A percentile compares a stretch with the other conserved stretches of the same genome.
These are phyloP conservation scores for Andrena haemorrhoa DNA, from an alignment of 2,888 invertebrate genomes.

Conservation along the genomic window DNA sequence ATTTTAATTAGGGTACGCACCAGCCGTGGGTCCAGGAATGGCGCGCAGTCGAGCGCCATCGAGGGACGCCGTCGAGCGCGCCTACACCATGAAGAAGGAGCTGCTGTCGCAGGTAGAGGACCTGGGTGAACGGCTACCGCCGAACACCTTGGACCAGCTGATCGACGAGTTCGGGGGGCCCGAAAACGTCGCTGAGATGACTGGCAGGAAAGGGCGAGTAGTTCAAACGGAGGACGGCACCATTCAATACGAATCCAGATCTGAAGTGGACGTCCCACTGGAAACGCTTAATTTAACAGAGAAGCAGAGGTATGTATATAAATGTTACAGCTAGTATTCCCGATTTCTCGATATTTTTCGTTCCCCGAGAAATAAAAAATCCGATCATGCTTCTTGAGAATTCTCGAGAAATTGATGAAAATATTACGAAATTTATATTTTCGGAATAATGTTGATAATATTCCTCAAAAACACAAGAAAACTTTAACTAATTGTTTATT, in stretches of 20 bases:
- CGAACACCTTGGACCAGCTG: conserved; percentile 98
- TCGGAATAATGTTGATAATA: no score
- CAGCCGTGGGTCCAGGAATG: conserved; percentile 71
- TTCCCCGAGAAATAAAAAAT: no score
- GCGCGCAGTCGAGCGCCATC: conserved; percentile 87
- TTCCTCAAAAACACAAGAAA: no score
- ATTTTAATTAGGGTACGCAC: conserved; percentile 75
- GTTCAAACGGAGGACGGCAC: conserved; percentile 97
- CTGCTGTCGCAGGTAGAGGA: conserved; percentile 93
- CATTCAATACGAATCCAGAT: conserved; percentile 97
- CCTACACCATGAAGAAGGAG: conserved; percentile 97
- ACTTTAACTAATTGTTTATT: no score
- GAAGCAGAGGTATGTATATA: conserved; percentile 87
- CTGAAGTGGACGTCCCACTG: conserved; percentile 97
- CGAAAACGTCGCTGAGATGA: conserved; percentile 99
- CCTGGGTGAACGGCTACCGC: conserved; percentile 94
- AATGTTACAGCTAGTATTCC: neutral
- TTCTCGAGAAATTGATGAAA: no score
- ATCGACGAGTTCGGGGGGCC: conserved; percentile 99
- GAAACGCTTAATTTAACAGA: conserved; percentile 98
- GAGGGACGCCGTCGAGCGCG: conserved; percentile 94
- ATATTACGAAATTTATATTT: no score
- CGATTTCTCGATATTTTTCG: neutral
- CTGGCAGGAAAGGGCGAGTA: conserved; percentile 97
- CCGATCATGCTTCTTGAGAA: no score